phyloP scores from a whole-genome alignment of 2,797 vertebrate genomes.

The Falco biarmicus region DNA sequence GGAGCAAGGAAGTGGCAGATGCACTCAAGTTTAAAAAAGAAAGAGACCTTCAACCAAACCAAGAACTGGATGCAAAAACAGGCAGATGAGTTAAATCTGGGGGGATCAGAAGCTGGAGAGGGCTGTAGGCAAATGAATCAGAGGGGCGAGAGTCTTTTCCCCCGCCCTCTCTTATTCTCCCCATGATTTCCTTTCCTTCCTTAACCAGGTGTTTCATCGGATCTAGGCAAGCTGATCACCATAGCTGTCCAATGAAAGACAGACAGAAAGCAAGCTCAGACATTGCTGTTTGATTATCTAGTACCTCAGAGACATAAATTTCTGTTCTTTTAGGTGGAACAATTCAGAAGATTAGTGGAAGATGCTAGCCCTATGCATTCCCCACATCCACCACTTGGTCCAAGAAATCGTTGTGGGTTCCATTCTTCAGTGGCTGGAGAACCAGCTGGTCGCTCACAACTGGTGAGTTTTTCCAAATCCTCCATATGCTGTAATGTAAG shows the following conservation, averaged over 20 bases:
- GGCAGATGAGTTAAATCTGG: background rate
- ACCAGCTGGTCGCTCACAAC: constrained; percentile 76
- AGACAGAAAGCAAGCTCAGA: background rate
- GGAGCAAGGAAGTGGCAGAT: background rate
- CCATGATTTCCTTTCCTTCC: background rate
- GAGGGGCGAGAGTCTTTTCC: background rate
- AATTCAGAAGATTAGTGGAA: constrained; percentile 77
- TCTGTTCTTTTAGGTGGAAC: constrained; percentile 79
- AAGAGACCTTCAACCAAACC: background rate
- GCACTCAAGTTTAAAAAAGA: background rate
- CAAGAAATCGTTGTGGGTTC: constrained; percentile 64
- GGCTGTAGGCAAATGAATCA: background rate
- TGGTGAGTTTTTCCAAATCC: constrained; percentile 77
- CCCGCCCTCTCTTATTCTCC: background rate
- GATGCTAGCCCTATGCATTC: constrained; percentile 71
- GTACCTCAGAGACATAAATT: background rate
- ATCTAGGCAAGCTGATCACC: background rate
- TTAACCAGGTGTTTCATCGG: background rate
- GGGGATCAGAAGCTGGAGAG: background rate
- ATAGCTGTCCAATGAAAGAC: background rate
- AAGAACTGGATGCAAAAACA: background rate
- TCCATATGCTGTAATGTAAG: accelerated
- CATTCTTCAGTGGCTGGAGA: constrained; percentile 74
- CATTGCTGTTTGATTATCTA: background rate
- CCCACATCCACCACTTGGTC: constrained; percentile 82